Evolutionary conservation across 2,113 vertebrate genomes (phyloP).

Genomic region (Seriola quinqueradiata): DNA sequence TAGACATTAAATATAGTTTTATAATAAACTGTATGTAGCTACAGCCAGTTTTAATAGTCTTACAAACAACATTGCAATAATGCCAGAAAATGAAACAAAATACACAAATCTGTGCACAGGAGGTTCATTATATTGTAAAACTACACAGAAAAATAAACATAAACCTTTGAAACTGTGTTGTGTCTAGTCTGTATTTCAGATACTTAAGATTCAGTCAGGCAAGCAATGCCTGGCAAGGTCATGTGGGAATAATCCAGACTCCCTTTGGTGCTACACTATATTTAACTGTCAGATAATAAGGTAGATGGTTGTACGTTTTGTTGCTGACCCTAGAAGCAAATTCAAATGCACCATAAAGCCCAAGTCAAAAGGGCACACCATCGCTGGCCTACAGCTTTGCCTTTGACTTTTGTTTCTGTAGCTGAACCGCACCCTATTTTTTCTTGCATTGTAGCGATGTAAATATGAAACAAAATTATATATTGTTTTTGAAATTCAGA

Average conservation of each 20-base stretch:
- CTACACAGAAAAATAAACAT: background rate
- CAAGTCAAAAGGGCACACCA: background rate
- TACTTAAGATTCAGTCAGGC: background rate
- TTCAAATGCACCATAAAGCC: background rate
- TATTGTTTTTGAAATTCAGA: background rate
- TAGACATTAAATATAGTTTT: constrained; percentile 15
- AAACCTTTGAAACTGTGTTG: background rate
- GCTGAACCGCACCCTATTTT: background rate
- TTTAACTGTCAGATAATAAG: constrained; percentile 1
- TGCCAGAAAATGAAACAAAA: constrained; percentile 12
- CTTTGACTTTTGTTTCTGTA: background rate
- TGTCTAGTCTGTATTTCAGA: background rate
- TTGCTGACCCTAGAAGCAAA: background rate
- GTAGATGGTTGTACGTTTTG: background rate
- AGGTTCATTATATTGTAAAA: background rate
- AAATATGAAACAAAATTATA: background rate
- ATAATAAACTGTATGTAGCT: background rate
- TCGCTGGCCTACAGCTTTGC: constrained; percentile 1
- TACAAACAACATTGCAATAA: constrained; percentile 1
- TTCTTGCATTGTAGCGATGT: background rate
- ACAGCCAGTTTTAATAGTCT: constrained; percentile 4
- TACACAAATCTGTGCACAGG: background rate
- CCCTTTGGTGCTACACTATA: background rate
- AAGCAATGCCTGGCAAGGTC: background rate
- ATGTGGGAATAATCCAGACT: constrained; percentile 1